Percentiles rank a stretch among this genome's conserved stretches.
These are phyloP conservation scores for Pristionchus maxplancki DNA, from an alignment of 2,888 invertebrate species.

Conservation along the genomic window DNA sequence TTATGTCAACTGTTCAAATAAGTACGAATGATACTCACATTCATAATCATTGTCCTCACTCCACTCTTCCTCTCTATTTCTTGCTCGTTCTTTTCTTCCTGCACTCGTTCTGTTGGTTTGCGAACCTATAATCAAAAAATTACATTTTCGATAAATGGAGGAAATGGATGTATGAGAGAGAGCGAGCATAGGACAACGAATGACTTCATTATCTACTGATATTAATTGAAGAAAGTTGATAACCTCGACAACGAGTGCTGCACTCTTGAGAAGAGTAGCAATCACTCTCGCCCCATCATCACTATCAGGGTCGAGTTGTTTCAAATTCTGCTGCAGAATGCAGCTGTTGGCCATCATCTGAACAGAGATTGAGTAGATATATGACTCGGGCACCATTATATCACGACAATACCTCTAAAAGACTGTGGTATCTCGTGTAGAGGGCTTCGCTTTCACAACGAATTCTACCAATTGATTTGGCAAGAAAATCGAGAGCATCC, in stretches of 20 bases:
- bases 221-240: no score
- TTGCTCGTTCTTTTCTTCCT: slow-evolving; percentile 17
- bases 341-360: neutral
- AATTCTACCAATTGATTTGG: slow-evolving; percentile 25
- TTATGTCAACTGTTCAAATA: no score
- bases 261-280: slow-evolving; percentile 28
- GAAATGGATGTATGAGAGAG: neutral
- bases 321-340: slow-evolving; percentile 16
- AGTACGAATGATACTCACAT: neutral
- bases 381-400: neutral
- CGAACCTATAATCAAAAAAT: neutral
- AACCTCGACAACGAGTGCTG: slow-evolving; percentile 24
- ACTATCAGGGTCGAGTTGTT: neutral
- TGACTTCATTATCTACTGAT: no score
- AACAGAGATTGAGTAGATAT: neutral
- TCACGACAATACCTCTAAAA: neutral
- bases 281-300: slow-evolving; percentile 6
- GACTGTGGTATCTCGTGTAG: slow-evolving; percentile 29
- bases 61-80: slow-evolving; percentile 18
- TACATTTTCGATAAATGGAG: neutral
- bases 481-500: slow-evolving; percentile 4
- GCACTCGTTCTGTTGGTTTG: neutral
- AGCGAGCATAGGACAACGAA: no score
- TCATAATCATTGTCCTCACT: slow-evolving; percentile 4
- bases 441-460: slow-evolving; percentile 16